A percentile compares a stretch with the other conserved stretches of the same genome.
phyloP scores from a whole-genome alignment of 2,888 invertebrate species.

The Drosophila kanekoi region DNA sequence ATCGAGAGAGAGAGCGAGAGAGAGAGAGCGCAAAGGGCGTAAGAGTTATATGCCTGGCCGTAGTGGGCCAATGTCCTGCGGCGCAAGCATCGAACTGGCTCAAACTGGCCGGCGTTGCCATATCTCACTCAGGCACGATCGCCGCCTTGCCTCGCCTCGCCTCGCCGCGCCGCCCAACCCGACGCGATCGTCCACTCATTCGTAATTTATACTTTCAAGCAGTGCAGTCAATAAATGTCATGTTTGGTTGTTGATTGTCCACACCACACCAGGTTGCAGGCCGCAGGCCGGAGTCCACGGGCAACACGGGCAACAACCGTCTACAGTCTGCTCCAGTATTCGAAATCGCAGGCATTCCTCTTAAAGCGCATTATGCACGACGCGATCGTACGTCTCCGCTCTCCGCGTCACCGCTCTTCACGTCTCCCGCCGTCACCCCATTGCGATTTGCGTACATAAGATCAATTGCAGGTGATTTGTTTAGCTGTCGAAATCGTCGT shows the following conservation, averaged over 20 bases:
- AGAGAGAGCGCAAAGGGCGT: slow-evolving; percentile 3
- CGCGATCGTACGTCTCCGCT: slow-evolving; percentile 30
- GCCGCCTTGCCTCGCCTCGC: slow-evolving; percentile 24
- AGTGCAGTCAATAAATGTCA: slow-evolving; percentile 84
- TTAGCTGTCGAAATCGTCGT: slow-evolving; percentile 85
- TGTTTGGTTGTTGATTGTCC: slow-evolving; percentile 80
- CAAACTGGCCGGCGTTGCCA: slow-evolving; percentile 34
- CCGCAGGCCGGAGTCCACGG: slow-evolving; percentile 2
- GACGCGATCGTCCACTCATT: slow-evolving; percentile 59
- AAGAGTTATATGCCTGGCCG: slow-evolving; percentile 66
- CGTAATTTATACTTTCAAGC: slow-evolving; percentile 78
- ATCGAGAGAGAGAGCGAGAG: background rate
- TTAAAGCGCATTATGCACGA: slow-evolving; percentile 66
- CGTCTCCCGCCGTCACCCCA: slow-evolving; percentile 13
- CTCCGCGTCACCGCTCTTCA: slow-evolving; percentile 10
- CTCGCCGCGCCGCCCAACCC: too few relatives aligned
- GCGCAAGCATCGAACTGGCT: slow-evolving; percentile 54
- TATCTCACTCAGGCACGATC: slow-evolving; percentile 66
- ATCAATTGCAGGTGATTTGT: slow-evolving; percentile 85
- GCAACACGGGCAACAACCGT: slow-evolving; percentile 11
- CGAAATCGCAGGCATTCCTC: slow-evolving; percentile 79
- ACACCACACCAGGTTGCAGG: slow-evolving; percentile 53
- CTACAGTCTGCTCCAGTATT: slow-evolving; percentile 73
- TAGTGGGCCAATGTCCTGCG: slow-evolving; percentile 74
- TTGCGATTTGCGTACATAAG: slow-evolving; percentile 80